Evolutionary conservation across 2,113 vertebrate species (phyloP), one percentile per base, ranked within the genome.

Genomic region (Erythrolamprus reginae): DNA sequence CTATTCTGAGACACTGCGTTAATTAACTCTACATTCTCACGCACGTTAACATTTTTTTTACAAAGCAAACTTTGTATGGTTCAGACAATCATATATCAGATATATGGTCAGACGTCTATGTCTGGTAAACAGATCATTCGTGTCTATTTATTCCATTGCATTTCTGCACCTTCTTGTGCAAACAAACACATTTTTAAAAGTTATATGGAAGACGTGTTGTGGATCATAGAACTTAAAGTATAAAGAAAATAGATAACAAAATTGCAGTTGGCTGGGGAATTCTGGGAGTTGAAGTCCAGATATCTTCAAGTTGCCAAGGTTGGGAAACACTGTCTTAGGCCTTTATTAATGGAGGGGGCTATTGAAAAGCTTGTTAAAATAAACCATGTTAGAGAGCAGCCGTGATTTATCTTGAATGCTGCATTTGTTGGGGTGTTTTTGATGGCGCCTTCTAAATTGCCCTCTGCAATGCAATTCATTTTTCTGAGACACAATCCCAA

Each of bases 351-450:
- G 33, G 38, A 77, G 33, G 0, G 17, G 17, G 33, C 9, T 7
- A 42, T 77, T 77, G 10, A 38, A 77, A 77, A 77, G 17, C 70
- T 77, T 42, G 70, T 77, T 77, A 77, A 77, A 42, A 77, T 42
- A 77, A 42, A 77, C 93, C 93, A 92, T 91, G 88, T 83, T 87
- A 33, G 33, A 47, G 87, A 85, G 53, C 53, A 91, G 56, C 86
- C 85, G 10, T 92, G 92, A 86, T 91, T 91, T 19, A 33, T 15
- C 48, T 70, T 70, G 33, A 23, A 33, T 85, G 21, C 9, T 89
- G 84, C 89, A 91, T 87, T 86, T 0, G 0, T 28, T 94, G 0
- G 90, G 84, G 89, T 89, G 70, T 88, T 38, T 93, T 50, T 92
- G 50, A 42, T 47, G 3, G 82, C 85, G 50, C 6, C 89, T 87